These are phyloP conservation scores for Clistopyga incitator DNA, from an alignment of 2,888 invertebrate genomes.

Conservation along the genomic window DNA sequence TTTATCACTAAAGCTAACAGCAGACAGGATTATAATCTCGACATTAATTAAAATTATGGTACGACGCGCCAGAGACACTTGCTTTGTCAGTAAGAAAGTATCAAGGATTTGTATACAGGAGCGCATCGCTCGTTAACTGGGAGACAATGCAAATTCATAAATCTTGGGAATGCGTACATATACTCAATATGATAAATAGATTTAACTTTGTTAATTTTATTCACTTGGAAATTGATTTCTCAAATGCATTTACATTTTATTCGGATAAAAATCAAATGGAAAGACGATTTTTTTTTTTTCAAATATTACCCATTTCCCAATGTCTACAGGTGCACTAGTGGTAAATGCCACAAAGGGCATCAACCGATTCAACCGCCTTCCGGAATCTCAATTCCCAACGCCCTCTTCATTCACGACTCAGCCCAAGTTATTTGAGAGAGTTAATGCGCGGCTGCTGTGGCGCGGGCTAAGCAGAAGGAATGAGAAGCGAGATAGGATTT, in stretches of 20 bases:
- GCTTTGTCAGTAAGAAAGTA: neutral
- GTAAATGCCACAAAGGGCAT: neutral
- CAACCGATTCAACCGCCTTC: neutral
- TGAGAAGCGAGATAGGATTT: constrained; percentile 33
- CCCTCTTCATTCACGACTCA: neutral
- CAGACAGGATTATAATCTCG: neutral
- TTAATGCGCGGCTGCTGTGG: constrained; percentile 45
- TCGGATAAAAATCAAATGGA: too few species aligned
- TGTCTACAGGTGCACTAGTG: neutral
- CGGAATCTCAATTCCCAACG: constrained; percentile 34
- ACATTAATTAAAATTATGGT: constrained; percentile 29
- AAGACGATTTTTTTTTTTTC: too few species aligned
- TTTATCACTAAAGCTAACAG: constrained; percentile 10
- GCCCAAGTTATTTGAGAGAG: constrained; percentile 39
- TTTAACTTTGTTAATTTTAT: too few species aligned
- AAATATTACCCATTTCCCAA: too few species aligned
- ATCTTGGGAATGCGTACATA: too few species aligned
- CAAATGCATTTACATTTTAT: too few species aligned
- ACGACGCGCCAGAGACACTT: neutral
- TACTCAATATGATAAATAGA: too few species aligned
- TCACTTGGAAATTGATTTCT: too few species aligned
- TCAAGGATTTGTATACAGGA: neutral
- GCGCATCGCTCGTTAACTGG: neutral
- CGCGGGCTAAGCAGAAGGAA: constrained; percentile 36
- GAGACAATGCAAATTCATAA: too few species aligned